Percentiles rank a stretch among this genome's conserved stretches.
Conservation (phyloP, 1,140 invertebrate genomes). For the Drosophila cardini region DNA sequence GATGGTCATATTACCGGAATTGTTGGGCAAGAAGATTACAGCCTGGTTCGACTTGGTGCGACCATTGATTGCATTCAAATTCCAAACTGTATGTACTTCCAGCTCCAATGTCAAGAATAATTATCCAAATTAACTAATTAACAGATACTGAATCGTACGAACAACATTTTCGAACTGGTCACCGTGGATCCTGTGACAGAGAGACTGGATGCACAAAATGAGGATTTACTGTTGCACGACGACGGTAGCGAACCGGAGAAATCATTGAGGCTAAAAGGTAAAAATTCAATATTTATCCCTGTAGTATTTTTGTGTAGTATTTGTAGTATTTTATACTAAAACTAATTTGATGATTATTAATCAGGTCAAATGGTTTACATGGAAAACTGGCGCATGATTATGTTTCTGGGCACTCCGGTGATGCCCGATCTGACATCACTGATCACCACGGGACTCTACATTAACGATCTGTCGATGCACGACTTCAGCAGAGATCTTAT, state of each 20-base stretch:
- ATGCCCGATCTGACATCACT: conserved; percentile 96
- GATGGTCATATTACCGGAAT: conserved; percentile 94
- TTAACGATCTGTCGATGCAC: conserved; percentile 99
- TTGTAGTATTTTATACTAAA: too few relatives aligned
- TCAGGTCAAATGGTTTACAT: conserved; percentile 99
- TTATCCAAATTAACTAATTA: neutral
- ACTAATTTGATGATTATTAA: neutral
- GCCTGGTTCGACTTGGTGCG: conserved; percentile 95
- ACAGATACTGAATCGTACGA: conserved; percentile 96
- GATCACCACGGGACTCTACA: conserved; percentile 94
- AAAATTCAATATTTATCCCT: too few relatives aligned
- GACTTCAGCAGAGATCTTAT: conserved; percentile 98
- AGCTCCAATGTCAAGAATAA: neutral
- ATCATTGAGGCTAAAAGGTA: conserved; percentile 93
- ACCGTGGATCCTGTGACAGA: conserved; percentile 92
- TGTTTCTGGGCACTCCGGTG: conserved; percentile 97
- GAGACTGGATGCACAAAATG: conserved; percentile 86
- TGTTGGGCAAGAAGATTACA: conserved; percentile 94
- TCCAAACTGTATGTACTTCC: conserved; percentile 91
- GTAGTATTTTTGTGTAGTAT: too few relatives aligned
- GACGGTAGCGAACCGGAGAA: conserved; percentile 88
- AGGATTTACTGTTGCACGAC: conserved; percentile 87
- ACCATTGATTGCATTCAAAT: conserved; percentile 96
- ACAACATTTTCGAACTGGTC: conserved; percentile 98
- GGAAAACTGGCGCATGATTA: conserved; percentile 98